Evolutionary conservation across 2,113 vertebrate species (phyloP), one percentile per base, ranked within the genome.

Genomic region (Psittacus erithacus): DNA sequence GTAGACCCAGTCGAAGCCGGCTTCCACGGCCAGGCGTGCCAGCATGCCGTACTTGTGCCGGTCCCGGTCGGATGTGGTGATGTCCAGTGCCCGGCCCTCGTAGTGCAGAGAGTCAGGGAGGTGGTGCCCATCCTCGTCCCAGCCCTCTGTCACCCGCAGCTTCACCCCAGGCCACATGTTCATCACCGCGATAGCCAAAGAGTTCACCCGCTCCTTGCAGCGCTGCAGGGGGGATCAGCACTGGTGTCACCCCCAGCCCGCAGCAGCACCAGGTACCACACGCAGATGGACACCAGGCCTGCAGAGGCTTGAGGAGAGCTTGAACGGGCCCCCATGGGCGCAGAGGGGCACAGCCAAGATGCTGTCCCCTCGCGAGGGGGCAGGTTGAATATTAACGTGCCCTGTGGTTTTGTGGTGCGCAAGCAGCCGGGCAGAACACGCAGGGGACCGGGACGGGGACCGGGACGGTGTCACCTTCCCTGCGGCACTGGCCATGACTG

Each of bases 1-100:
- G 97, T 99, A 98, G 88, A 99, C 99, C 99, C 99, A 99, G 97
- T 99, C 99, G 53, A 99, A 99, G 82, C 99, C 99, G 0, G 99
- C 99, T 95, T 99, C 99, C 63, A 99, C 99, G 2, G 99, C 99
- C 96, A 99, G 97, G 92, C 99, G 99, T 2, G 99, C 99, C 93
- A 99, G 97, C 80, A 99, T 97, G 38, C 99, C 99, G 4, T 99
- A 99, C 96, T 99, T 99, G 88, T 98, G 98, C 19, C 98, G 98
- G 95, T 99, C 98, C 1, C 99, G 98, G 97, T 99, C 99, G 1
- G 99, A 99, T 1, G 99, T 99, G 82, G 99, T 99, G 97, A 99
- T 99, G 96, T 99, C 99, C 96, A 99, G 97, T 0, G 99, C 99
- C 7, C 99, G 98, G n/a, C 99, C 99, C 97, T 99, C 99, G 3